Evolutionary conservation across 2,888 invertebrate genomes (phyloP), one percentile per base, ranked within the genome.

Genomic region (Tinea trinotella): DNA sequence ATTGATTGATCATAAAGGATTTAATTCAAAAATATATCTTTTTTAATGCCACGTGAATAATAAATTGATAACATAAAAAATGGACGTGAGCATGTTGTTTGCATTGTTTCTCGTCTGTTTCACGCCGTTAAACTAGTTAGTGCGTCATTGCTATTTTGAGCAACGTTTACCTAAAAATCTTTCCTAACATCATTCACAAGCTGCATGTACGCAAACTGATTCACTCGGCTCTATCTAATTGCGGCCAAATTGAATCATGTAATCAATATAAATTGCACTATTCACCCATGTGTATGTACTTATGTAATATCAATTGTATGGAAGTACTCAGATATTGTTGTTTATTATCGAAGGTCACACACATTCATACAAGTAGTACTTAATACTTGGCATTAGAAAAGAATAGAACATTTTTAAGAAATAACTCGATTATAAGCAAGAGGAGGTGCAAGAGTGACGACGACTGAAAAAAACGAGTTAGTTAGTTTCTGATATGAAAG

Each of bases 81-180:
- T n/a, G n/a, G n/a, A n/a, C 30, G 7, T 7, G 40, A 12, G 13
- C 7, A 7, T 13, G 40, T n/a, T 40, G 40, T 40, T 40, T 15
- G 5, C 2, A 40, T 40, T 15, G 3, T 7, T 13, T 15, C 2
- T 15, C 10, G 10, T 4, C n/a, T 3, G n/a, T 3, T 40, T 15
- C 3, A 13, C 13, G 12, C 13, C 6, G 40, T 40, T 12, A 13
- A 13, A 40, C n/a, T 15, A 40, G 40, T 40, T 40, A 35, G 12
- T 35, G 40, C 40, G 40, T 40, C 40, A 40, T 40, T 7, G 13
- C 40, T 40, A 40, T 40, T 40, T 40, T 40, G 13, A 40, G 40
- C 7, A 15, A 13, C n/a, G 13, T 2, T 3, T 40, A 24, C 24
- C 24, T 24, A 5, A 40, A 30, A 40, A 40, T 40, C 40, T 40